Base-by-base conservation (phyloP, 2,888 invertebrate species). In the Halictus ligatus region DNA sequence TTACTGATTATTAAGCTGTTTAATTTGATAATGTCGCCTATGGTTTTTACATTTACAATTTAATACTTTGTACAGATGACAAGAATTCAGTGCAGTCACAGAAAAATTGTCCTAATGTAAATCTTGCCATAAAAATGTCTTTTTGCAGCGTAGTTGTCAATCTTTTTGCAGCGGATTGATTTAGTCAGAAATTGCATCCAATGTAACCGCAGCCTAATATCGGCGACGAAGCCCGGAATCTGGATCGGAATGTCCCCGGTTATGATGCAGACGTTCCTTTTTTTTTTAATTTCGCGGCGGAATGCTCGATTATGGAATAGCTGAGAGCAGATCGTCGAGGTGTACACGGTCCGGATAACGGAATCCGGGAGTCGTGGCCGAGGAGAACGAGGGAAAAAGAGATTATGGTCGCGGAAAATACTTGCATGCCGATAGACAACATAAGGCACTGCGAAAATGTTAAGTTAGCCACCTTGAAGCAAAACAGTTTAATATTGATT, bases 131-230 rank as follows among this genome's bases (percentile, higher is more conserved):
- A 58, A 58, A 58, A 58, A 58, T 58, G 10, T 58, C 3, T 48
- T 13, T 48, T 48, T 48, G 10, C 13, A 13, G 13, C 46, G 13
- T 13, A 3, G 12, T 48, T 13, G 46, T 48, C 35, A 35, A 35
- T 2, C n/a, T 3, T n/a, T 10, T n/a, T 4, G n/a, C n/a, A 10
- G n/a, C 54, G 10, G 3, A 58, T 58, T 3, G n/a, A 21, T 58
- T 58, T 2, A 10, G 54, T 3, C 21, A 4, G n/a, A 21, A 58
- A 58, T n/a, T n/a, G 58, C n/a, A 12, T n/a, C 2, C 12, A n/a
- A 58, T 58, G 58, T 58, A 58, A 58, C 58, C 58, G 58, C 29
- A 29, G 64, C 29, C 78, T 89, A 85, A 89, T 81, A 81, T 80
- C 71, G n/a, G 25, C 54, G 69, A n/a, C n/a, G 10, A 60, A 21